Conservation (phyloP, 2,113 vertebrate species). For the Catharus bicknelli region DNA sequence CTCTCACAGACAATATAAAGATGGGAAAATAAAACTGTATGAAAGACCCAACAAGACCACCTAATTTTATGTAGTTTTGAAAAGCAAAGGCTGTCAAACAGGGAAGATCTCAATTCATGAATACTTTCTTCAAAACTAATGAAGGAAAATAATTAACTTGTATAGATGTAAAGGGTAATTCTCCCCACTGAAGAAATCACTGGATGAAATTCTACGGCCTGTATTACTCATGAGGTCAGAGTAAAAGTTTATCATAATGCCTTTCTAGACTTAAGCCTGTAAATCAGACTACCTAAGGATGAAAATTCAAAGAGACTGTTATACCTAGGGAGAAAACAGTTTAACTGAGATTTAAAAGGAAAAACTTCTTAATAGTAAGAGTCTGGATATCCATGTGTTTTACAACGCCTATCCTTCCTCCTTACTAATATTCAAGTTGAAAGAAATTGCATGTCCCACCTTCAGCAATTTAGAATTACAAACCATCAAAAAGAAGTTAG, state of each 20-base stretch:
- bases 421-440: neutral
- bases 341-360: neutral
- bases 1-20: neutral
- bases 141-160: neutral
- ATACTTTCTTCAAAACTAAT: conserved; percentile 2
- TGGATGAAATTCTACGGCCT: neutral
- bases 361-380: neutral
- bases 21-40: neutral
- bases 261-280: neutral
- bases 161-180: neutral
- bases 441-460: neutral
- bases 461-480: neutral
- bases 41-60: neutral
- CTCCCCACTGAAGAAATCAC: neutral
- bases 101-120: neutral
- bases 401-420: neutral
- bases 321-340: neutral
- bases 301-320: neutral
- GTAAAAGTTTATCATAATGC: neutral
- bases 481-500: neutral
- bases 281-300: neutral
- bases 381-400: neutral
- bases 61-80: neutral
- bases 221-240: neutral
- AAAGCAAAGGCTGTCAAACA: neutral